Evolutionary conservation across 1,140 invertebrate genomes (phyloP).

Genomic region (Zophobas atratus): DNA sequence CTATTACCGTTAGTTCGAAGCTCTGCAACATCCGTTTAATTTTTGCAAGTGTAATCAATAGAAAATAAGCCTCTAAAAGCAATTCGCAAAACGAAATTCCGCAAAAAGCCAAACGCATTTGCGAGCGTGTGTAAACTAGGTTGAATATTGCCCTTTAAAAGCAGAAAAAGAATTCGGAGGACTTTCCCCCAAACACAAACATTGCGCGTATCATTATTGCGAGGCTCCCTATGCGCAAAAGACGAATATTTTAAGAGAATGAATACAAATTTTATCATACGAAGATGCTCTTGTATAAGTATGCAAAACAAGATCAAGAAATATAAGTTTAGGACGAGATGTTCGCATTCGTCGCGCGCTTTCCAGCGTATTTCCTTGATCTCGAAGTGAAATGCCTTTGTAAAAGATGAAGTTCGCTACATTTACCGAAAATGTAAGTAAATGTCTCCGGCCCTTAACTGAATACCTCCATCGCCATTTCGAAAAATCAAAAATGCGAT

Average conservation of each 20-base stretch:
- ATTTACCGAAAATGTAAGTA: background rate
- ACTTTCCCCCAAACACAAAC: background rate
- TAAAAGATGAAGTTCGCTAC: slow-evolving; percentile 5
- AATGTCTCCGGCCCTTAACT: background rate
- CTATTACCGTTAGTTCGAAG: too few relatives aligned
- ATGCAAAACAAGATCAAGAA: slow-evolving; percentile 41
- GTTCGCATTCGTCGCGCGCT: slow-evolving; percentile 20
- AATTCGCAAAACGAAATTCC: too few relatives aligned
- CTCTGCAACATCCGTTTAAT: too few relatives aligned
- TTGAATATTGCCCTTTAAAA: too few relatives aligned
- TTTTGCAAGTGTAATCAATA: too few relatives aligned
- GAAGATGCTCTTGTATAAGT: slow-evolving; percentile 28
- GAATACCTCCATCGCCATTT: too few relatives aligned
- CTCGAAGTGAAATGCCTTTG: background rate
- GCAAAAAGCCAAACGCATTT: too few relatives aligned
- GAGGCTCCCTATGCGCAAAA: slow-evolving; percentile 7
- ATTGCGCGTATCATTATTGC: background rate
- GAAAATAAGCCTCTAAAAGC: too few relatives aligned
- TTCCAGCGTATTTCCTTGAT: background rate
- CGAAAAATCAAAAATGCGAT: too few relatives aligned
- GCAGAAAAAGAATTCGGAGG: background rate
- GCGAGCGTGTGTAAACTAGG: too few relatives aligned
- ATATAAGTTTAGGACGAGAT: slow-evolving; percentile 18
- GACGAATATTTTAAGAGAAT: slow-evolving; percentile 32
- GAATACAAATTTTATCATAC: slow-evolving; percentile 42